These are phyloP conservation scores for Manduca sexta DNA, from an alignment of 1,140 invertebrate species.

Conservation along the genomic window DNA sequence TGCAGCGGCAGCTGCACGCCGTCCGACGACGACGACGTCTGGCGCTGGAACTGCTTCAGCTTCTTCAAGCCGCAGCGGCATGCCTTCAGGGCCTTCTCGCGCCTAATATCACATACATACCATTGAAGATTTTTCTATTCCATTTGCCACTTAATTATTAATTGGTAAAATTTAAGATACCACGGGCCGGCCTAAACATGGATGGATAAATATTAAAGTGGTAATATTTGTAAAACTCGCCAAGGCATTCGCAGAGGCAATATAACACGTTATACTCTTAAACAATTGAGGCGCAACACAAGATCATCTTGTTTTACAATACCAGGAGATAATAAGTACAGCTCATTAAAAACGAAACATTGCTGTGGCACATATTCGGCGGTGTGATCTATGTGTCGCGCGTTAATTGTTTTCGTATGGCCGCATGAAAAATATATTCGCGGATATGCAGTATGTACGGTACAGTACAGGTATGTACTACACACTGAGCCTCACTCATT, in stretches of 20 bases:
- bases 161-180: background rate
- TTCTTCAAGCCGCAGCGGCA: slow-evolving; percentile 56
- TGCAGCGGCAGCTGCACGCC: slow-evolving; percentile 4
- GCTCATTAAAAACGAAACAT: no score
- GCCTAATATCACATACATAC: slow-evolving; percentile 22
- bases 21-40: slow-evolving; percentile 57
- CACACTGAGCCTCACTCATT: no score
- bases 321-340: background rate
- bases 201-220: no score
- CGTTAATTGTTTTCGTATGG: no score
- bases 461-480: no score
- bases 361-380: no score
- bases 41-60: slow-evolving; percentile 45
- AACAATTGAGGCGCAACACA: background rate
- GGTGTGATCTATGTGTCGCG: no score
- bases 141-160: background rate
- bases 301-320: no score
- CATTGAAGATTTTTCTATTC: background rate
- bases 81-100: slow-evolving; percentile 49
- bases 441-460: no score
- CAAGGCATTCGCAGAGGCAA: background rate
- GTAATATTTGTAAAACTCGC: no score
- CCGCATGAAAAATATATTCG: no score
- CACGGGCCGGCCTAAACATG: no score
- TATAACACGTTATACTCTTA: background rate